Conservation (phyloP, 1,140 invertebrate species). For the Helicoverpa armigera region DNA sequence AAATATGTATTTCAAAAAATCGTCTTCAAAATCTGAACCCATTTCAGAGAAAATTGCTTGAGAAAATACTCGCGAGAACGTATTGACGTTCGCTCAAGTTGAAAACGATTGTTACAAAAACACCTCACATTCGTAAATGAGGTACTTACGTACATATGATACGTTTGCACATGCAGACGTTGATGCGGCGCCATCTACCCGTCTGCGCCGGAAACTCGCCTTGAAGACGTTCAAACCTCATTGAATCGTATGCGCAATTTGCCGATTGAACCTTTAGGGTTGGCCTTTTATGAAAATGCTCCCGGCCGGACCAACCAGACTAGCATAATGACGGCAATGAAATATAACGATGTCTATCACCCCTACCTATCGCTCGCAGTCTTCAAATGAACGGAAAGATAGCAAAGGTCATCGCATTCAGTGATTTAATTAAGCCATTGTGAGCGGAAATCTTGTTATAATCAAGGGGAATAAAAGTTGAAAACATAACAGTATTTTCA, state of each 20-base stretch:
- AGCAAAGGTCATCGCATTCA: slow-evolving; percentile 31
- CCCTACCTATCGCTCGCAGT: slow-evolving; percentile 44
- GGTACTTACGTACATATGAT: slow-evolving; percentile 31
- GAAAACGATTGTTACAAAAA: slow-evolving; percentile 45
- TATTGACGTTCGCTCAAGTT: slow-evolving; percentile 25
- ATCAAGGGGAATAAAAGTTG: slow-evolving; percentile 17
- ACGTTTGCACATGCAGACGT: slow-evolving; percentile 45
- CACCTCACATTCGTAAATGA: slow-evolving; percentile 38
- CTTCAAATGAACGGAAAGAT: slow-evolving; percentile 31
- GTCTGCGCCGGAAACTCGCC: slow-evolving; percentile 59
- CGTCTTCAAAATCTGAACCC: slow-evolving; percentile 1
- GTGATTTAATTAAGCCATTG: slow-evolving; percentile 44
- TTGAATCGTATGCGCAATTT: slow-evolving; percentile 66
- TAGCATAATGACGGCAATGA: slow-evolving; percentile 53
- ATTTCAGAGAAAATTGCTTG: slow-evolving; percentile 14
- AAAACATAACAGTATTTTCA: slow-evolving; percentile 5
- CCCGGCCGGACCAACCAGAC: slow-evolving; percentile 44
- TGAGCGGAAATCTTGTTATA: slow-evolving; percentile 37
- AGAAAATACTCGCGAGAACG: slow-evolving; percentile 23
- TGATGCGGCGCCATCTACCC: slow-evolving; percentile 42
- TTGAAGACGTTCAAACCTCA: slow-evolving; percentile 55
- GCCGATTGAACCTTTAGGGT: slow-evolving; percentile 54
- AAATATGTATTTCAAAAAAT: background rate
- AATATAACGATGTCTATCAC: slow-evolving; percentile 53
- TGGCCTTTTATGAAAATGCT: slow-evolving; percentile 55